These are phyloP conservation scores for Polypedilum pembai DNA, from an alignment of 1,140 invertebrate genomes.

Conservation along the genomic window DNA sequence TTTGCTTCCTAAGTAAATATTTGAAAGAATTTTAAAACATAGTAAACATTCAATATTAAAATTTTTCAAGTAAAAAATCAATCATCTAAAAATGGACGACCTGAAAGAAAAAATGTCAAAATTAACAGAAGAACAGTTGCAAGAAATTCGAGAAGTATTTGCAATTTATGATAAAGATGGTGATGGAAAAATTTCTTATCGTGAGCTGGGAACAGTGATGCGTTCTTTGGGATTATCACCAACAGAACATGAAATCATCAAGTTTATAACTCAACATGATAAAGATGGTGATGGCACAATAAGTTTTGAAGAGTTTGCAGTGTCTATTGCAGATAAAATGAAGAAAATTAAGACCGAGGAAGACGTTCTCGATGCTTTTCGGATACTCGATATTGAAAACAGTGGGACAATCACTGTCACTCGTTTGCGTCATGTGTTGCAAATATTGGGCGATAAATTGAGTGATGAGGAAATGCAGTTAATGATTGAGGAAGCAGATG, in stretches of 20 bases:
- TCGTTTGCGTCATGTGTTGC: constrained; percentile 90
- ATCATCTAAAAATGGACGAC: no score
- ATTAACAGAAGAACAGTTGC: not conserved
- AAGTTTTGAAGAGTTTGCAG: constrained; percentile 37
- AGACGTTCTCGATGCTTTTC: constrained; percentile 40
- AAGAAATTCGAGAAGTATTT: constrained; percentile 34
- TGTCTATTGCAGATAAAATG: constrained; percentile 33
- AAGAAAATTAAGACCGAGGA: constrained; percentile 30
- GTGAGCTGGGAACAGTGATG: constrained; percentile 42
- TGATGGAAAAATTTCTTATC: constrained; percentile 66
- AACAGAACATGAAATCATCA: constrained; percentile 40
- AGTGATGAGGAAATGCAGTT: constrained; percentile 87
- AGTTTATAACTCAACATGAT: constrained; percentile 43
- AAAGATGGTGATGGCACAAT: constrained; percentile 43
- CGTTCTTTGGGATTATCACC: constrained; percentile 43
- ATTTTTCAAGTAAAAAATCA: no score
- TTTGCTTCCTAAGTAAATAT: no score
- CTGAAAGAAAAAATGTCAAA: not conserved
- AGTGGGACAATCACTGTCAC: constrained; percentile 84
- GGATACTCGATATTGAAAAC: constrained; percentile 87
- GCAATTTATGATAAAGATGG: constrained; percentile 56
- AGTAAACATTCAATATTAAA: no score
- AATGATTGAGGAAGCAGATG: constrained; percentile 87
- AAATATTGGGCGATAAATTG: constrained; percentile 83
- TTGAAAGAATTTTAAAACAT: no score